These are phyloP conservation scores for Pollenia amentaria DNA, from an alignment of 2,888 invertebrate genomes.

Conservation along the genomic window DNA sequence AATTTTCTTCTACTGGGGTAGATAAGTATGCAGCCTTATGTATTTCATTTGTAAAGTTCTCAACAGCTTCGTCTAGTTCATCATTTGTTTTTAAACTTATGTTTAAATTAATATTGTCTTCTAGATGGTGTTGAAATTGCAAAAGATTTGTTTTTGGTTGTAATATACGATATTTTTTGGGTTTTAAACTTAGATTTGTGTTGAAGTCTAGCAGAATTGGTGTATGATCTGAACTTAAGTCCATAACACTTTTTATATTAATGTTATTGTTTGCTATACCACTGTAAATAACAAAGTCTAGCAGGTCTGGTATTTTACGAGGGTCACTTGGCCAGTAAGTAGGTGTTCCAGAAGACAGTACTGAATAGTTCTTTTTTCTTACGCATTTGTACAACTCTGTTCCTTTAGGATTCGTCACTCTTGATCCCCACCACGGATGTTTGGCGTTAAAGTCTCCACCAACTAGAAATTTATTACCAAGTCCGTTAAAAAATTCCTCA, in stretches of 20 bases:
- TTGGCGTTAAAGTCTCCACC: no score
- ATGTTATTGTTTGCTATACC: no score
- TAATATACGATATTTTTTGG: no score
- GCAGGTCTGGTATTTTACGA: constrained; percentile 48
- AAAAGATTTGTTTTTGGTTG: no score
- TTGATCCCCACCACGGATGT: no score
- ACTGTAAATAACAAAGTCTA: constrained; percentile 54
- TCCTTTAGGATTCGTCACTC: constrained; percentile 52
- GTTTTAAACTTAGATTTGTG: background rate
- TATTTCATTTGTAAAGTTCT: no score
- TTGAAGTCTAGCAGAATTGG: constrained; percentile 39
- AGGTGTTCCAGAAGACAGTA: constrained; percentile 56
- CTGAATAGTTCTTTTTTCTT: constrained; percentile 9
- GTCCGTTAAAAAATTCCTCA: constrained; percentile 5
- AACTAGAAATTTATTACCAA: constrained; percentile 40
- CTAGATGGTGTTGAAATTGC: no score
- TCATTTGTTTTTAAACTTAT: no score
- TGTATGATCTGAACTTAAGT: constrained; percentile 51
- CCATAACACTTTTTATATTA: constrained; percentile 22
- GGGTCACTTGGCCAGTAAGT: constrained; percentile 64
- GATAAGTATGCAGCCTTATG: no score
- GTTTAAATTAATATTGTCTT: no score
- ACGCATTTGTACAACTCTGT: constrained; percentile 53
- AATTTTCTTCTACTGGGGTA: no score
- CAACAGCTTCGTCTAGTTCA: no score